Evolutionary conservation across 2,888 invertebrate genomes (phyloP).

Genomic region (Thereva nobilitata): DNA sequence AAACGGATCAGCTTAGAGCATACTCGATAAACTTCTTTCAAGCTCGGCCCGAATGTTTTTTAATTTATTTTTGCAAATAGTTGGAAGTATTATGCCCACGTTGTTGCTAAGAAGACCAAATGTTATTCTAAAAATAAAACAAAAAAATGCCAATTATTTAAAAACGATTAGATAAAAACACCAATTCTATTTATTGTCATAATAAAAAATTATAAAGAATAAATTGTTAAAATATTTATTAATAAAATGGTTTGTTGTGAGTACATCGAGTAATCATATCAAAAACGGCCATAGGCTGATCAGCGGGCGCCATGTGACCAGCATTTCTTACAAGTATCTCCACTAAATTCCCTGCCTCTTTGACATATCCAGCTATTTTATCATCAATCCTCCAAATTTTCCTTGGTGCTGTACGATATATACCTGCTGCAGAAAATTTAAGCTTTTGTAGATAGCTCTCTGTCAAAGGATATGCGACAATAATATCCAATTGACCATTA

Average conservation of each 20-base stretch:
- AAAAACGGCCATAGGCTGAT: constrained; percentile 77
- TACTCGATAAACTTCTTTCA: no score
- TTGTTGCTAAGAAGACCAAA: no score
- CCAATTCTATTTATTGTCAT: no score
- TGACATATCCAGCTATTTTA: constrained; percentile 76
- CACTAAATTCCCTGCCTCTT: constrained; percentile 70
- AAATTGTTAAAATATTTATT: no score
- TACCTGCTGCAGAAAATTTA: constrained; percentile 68
- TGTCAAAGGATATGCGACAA: constrained; percentile 86
- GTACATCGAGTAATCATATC: constrained; percentile 75
- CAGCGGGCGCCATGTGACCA: constrained; percentile 81
- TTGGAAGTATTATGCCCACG: no score
- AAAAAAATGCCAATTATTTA: no score
- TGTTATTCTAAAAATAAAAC: no score
- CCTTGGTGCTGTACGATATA: constrained; percentile 69
- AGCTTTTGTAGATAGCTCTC: constrained; percentile 75
- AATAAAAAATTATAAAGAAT: no score
- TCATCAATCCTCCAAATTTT: constrained; percentile 71
- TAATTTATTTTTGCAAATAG: no score
- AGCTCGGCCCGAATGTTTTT: no score
- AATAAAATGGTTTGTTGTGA: constrained; percentile 59
- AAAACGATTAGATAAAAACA: no score
- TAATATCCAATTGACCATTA: constrained; percentile 89
- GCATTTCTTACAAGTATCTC: constrained; percentile 77
- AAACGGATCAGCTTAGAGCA: no score